Base-by-base conservation (phyloP, 2,888 invertebrate species). In the Catonia carolina region DNA sequence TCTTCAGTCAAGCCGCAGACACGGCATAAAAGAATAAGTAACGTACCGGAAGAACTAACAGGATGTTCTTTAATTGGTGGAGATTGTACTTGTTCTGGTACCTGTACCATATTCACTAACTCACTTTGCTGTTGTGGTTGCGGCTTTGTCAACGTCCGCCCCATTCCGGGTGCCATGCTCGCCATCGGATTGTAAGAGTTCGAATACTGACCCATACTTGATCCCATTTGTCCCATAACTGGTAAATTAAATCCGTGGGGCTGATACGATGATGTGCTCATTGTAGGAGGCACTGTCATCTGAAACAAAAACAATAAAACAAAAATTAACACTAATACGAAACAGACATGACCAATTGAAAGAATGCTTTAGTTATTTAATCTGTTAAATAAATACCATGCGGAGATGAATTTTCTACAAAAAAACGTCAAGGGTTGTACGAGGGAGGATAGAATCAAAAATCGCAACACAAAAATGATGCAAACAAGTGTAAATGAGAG, bases 221-320 rank as follows among this genome's bases (percentile, higher is more conserved):
- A 52, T 3, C 37, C 36, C 37, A 35, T 45, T 22, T 41, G 18
- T 1, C 53, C 41, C 33, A 58, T 53, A 37, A 48, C 39, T 8
- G 54, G 23, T 14, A 36, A 36, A 27, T 51, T 53, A 33, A 31
- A 49, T 27, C 49, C 41, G 15, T 48, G 55, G 12, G 47, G 20
- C 47, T 47, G 52, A 27, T 57, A 51, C 69, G 53, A 35, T 10
- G 60, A 39, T 36, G 49, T 47, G 33, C 41, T 59, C 55, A 85
- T 76, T 50, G 84, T 80, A 41, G 87, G 85, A 37, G 85, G 85
- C 68, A 87, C 83, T 61, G 88, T 89, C 75, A 87, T 83, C 79
- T 88, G 84, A 47, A 59, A 63, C 56, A 42, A 64, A 66, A 50
- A 39, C 53, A 27, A 54, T 22, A 35, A 35, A 15, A 55, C 22